Evolutionary conservation across 2,888 invertebrate species (phyloP).

Genomic region (Cryptus armator): DNA sequence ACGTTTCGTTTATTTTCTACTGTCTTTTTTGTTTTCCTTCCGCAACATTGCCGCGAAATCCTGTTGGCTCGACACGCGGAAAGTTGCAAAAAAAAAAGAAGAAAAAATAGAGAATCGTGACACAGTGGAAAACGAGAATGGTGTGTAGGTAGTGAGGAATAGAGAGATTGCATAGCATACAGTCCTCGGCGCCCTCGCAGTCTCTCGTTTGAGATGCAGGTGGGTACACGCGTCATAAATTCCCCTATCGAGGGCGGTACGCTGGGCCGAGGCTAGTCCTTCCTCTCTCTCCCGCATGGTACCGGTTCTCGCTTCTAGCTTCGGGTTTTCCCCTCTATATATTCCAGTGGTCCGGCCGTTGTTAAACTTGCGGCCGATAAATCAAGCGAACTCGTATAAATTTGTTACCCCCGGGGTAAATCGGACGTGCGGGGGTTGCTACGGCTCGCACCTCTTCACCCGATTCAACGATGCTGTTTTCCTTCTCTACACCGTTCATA

Average conservation of each 20-base stretch:
- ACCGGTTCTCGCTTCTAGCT: constrained; percentile 55
- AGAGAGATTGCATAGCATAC: constrained; percentile 51
- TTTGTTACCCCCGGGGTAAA: constrained; percentile 80
- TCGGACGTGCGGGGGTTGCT: constrained; percentile 76
- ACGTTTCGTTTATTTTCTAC: too few species aligned
- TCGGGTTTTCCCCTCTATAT: constrained; percentile 70
- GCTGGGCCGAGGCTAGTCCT: constrained; percentile 29
- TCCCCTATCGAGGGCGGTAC: constrained; percentile 76
- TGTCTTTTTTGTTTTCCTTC: constrained; percentile 1
- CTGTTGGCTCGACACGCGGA: constrained; percentile 15
- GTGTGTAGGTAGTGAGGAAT: constrained; percentile 15
- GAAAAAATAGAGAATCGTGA: constrained; percentile 36
- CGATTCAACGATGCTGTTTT: neutral
- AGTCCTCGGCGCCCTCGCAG: constrained; percentile 51
- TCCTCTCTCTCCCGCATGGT: constrained; percentile 66
- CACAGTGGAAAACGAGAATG: constrained; percentile 29
- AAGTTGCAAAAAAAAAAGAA: constrained; percentile 40
- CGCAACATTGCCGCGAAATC: constrained; percentile 21
- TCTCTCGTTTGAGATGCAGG: constrained; percentile 75
- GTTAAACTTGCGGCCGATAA: constrained; percentile 82
- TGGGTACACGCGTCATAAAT: constrained; percentile 81
- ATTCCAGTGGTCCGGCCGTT: constrained; percentile 74
- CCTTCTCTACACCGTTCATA: constrained; percentile 2
- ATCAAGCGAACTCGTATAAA: constrained; percentile 82
- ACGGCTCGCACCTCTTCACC: constrained; percentile 54